These are phyloP conservation scores for Corythucha ciliata DNA, from an alignment of 2,888 invertebrate species.

Conservation along the genomic window DNA sequence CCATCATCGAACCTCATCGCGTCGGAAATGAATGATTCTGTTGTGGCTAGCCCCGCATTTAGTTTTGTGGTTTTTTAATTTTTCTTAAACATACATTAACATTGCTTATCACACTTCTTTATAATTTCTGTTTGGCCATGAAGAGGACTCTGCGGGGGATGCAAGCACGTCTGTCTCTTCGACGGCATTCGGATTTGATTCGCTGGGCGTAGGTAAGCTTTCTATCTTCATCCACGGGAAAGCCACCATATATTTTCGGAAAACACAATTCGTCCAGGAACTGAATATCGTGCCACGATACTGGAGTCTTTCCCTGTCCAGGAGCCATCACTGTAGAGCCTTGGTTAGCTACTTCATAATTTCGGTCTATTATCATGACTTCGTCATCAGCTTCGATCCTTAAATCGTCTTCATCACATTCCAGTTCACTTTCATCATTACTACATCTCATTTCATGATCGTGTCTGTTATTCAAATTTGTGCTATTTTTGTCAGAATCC, in stretches of 20 bases:
- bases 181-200: conserved; percentile 18
- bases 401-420: neutral
- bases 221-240: neutral
- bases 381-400: too few species aligned
- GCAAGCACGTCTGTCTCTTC: conserved; percentile 15
- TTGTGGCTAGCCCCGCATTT: neutral
- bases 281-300: conserved; percentile 10
- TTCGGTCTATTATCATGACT: neutral
- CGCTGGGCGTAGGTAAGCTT: conserved; percentile 7
- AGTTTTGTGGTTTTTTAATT: conserved; percentile 4
- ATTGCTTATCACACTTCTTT: neutral
- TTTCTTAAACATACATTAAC: conserved; percentile 14
- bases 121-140: conserved; percentile 13
- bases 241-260: conserved; percentile 14
- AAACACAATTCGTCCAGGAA: conserved; percentile 18
- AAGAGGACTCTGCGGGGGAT: conserved; percentile 3
- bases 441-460: too few species aligned
- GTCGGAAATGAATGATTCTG: neutral
- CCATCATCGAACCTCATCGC: conserved; percentile 14
- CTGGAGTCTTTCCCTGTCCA: conserved; percentile 18
- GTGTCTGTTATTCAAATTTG: too few species aligned
- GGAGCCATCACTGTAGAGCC: conserved; percentile 15
- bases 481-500: too few species aligned
- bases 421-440: neutral
- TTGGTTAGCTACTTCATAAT: conserved; percentile 2